phyloP scores from a whole-genome alignment of 2,797 vertebrate species.

The Clarias platycephalus region DNA sequence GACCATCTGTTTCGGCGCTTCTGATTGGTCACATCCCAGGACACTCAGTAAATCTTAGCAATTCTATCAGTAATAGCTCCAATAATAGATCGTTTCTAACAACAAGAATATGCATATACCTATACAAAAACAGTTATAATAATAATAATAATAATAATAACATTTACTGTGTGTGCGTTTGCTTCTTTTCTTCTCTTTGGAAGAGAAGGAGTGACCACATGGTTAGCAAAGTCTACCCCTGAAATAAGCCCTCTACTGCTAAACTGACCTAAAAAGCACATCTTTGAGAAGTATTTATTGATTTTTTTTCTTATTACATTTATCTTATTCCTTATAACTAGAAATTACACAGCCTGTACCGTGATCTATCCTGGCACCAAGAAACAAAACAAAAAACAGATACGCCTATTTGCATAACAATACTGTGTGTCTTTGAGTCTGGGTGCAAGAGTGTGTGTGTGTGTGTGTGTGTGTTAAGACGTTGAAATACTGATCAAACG shows the following conservation, averaged over 20 bases:
- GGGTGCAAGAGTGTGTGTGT: no score
- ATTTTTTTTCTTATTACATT: neutral
- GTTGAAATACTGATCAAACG: no score
- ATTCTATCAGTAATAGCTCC: neutral
- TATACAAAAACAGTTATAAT: neutral
- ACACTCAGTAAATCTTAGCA: neutral
- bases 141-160: neutral
- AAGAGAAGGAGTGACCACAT: neutral
- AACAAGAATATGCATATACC: neutral
- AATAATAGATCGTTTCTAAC: neutral
- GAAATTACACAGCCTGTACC: neutral
- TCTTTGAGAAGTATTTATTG: neutral
- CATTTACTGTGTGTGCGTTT: neutral
- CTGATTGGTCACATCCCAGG: slow-evolving; percentile 13
- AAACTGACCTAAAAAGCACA: neutral
- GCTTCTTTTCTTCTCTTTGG: no score
- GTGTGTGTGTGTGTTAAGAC: no score
- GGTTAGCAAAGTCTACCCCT: neutral
- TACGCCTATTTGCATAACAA: no score
- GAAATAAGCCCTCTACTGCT: neutral
- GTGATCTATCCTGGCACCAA: neutral
- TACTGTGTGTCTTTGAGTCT: no score
- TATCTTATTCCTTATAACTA: neutral
- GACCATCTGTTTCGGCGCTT: neutral
- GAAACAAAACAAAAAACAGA: no score